Evolutionary conservation across 2,888 invertebrate genomes (phyloP).

Genomic region (Drosophila cognata): DNA sequence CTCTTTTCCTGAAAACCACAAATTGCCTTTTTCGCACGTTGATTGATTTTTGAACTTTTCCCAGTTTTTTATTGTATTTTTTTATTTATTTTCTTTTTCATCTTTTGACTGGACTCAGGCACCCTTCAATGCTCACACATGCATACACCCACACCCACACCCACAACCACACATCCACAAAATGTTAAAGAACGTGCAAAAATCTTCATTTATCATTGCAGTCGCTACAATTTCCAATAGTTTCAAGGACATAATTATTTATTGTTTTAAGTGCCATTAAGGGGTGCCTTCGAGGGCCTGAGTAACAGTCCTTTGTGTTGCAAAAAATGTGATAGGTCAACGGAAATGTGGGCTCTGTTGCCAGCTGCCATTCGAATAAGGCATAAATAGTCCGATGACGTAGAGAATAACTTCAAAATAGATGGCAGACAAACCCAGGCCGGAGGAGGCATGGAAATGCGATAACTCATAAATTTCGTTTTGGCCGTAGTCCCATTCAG

Average conservation of each 20-base stretch:
- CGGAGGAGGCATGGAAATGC: conserved; percentile 40
- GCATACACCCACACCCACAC: background rate
- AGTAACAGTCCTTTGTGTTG: conserved; percentile 35
- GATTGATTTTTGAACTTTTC: conserved; percentile 77
- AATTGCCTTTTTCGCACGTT: conserved; percentile 79
- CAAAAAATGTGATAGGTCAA: conserved; percentile 49
- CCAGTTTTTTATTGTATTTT: conserved; percentile 25
- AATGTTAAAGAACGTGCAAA: background rate
- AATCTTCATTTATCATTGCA: conserved; percentile 31
- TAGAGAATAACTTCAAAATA: conserved; percentile 41
- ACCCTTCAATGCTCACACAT: background rate
- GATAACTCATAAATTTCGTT: conserved; percentile 36
- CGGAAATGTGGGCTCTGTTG: conserved; percentile 40
- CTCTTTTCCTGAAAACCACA: conserved; percentile 58
- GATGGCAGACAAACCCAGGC: conserved; percentile 22
- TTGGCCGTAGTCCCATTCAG: conserved; percentile 16
- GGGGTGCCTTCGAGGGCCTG: background rate
- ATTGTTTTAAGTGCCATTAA: conserved; percentile 55
- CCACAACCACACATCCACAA: conserved; percentile 6
- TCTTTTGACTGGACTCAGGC: conserved; percentile 30
- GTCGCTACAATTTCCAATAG: conserved; percentile 40
- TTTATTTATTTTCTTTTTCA: conserved; percentile 25
- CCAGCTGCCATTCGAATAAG: conserved; percentile 23
- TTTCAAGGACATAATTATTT: conserved; percentile 69
- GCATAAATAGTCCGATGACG: conserved; percentile 51